phyloP scores from a whole-genome alignment of 1,140 invertebrate genomes.

The Neodiprion virginianus region DNA sequence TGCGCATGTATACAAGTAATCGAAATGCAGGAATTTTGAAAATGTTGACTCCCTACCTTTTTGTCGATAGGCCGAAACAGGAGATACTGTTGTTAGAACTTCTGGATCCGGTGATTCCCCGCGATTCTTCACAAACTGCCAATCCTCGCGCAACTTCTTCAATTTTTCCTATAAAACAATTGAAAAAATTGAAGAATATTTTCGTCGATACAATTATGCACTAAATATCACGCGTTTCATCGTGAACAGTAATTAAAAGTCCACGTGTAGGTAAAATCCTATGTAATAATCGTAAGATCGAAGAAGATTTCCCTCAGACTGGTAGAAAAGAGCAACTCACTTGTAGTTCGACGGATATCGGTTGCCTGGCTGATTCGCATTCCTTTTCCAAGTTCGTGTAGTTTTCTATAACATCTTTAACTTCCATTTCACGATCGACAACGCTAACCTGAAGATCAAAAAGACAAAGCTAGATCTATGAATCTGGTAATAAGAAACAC shows the following conservation, averaged over 20 bases:
- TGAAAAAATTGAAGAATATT: not conserved
- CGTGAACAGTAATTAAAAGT: no score
- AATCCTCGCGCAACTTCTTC: conserved; percentile 68
- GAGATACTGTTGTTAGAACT: conserved; percentile 13
- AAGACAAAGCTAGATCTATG: conserved; percentile 21
- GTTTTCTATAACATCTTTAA: conserved; percentile 72
- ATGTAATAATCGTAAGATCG: not conserved
- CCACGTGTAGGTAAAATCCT: not conserved
- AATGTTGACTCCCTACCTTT: conserved; percentile 42
- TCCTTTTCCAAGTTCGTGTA: conserved; percentile 73
- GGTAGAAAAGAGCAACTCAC: conserved; percentile 45
- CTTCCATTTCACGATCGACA: conserved; percentile 67
- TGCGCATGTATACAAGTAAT: not conserved
- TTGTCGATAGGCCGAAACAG: conserved; percentile 17
- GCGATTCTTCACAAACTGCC: conserved; percentile 64
- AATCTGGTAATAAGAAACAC: conserved; percentile 8
- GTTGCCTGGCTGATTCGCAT: conserved; percentile 66
- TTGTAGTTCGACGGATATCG: conserved; percentile 66
- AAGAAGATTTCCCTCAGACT: no score
- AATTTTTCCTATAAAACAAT: conserved; percentile 60
- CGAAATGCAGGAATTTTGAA: not conserved
- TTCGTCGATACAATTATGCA: no score
- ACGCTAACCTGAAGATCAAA: conserved; percentile 55
- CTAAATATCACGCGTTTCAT: no score
- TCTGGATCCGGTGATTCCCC: conserved; percentile 45